Conservation (phyloP, 2,888 invertebrate genomes). For the Nezara viridula region DNA sequence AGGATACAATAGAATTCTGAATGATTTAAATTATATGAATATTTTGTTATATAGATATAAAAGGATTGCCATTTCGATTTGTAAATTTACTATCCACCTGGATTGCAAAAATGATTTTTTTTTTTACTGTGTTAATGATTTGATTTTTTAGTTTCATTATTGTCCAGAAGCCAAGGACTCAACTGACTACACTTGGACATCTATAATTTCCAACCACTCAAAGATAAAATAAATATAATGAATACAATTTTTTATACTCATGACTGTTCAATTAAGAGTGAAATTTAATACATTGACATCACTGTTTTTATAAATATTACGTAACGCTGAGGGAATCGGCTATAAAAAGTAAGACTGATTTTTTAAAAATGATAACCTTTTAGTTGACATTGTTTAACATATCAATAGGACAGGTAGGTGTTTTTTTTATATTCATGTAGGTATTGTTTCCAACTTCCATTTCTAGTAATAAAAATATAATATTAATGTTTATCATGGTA, state of each 20-base stretch:
- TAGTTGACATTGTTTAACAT: background rate
- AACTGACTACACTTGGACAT: slow-evolving; percentile 20
- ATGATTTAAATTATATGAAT: background rate
- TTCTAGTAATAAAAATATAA: background rate
- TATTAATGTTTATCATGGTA: background rate
- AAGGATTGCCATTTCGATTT: background rate
- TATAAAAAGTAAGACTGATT: slow-evolving; percentile 4
- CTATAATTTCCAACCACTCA: background rate
- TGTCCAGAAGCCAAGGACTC: background rate
- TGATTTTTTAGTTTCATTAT: slow-evolving; percentile 13
- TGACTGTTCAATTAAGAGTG: background rate
- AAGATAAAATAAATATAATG: slow-evolving; percentile 5
- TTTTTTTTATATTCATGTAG: background rate
- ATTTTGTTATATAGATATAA: background rate
- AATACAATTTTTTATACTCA: background rate
- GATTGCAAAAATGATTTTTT: background rate
- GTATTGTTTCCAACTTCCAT: background rate
- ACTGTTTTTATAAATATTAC: background rate
- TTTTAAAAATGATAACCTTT: background rate
- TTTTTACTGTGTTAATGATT: background rate
- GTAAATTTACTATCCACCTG: background rate
- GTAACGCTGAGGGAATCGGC: background rate
- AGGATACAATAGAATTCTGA: background rate
- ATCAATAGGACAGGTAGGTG: background rate
- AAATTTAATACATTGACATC: slow-evolving; percentile 1